Conservation (phyloP, 2,797 vertebrate species). For the Ctenopoma multispine region DNA sequence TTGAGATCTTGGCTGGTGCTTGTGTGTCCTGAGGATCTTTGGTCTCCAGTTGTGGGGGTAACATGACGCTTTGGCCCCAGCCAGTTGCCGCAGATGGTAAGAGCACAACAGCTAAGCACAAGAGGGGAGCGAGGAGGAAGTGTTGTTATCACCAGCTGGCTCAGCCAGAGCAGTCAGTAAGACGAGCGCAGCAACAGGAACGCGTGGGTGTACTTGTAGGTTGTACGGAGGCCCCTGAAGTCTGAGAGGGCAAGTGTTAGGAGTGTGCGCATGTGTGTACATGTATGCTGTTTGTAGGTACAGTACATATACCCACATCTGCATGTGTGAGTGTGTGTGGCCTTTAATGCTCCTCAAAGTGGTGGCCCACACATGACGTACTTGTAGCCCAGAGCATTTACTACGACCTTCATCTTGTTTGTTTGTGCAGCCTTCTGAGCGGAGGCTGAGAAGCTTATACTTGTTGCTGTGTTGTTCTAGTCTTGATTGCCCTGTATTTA, state of each 20-base stretch:
- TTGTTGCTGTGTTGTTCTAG: slow-evolving; percentile 63
- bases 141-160: slow-evolving; percentile 80
- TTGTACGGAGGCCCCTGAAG: slow-evolving; percentile 56
- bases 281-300: slow-evolving; percentile 28
- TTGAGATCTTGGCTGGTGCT: slow-evolving; percentile 27
- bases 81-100: slow-evolving; percentile 76
- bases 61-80: slow-evolving; percentile 63
- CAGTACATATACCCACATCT: slow-evolving; percentile 36
- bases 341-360: slow-evolving; percentile 44
- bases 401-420: slow-evolving; percentile 65
- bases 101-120: slow-evolving; percentile 63
- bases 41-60: slow-evolving; percentile 74
- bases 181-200: slow-evolving; percentile 74
- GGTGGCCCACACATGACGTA: slow-evolving; percentile 60
- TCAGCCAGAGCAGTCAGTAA: slow-evolving; percentile 59
- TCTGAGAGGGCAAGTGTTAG: slow-evolving; percentile 55
- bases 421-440: slow-evolving; percentile 66
- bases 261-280: slow-evolving; percentile 25
- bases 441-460: slow-evolving; percentile 37
- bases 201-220: slow-evolving; percentile 68
- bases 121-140: slow-evolving; percentile 76
- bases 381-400: slow-evolving; percentile 59
- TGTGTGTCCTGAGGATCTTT: slow-evolving; percentile 53
- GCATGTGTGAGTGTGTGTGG: slow-evolving; percentile 34
- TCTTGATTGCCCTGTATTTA: slow-evolving; percentile 48